phyloP scores from a whole-genome alignment of 2,888 invertebrate genomes.

The Micoletzkya japonica region DNA sequence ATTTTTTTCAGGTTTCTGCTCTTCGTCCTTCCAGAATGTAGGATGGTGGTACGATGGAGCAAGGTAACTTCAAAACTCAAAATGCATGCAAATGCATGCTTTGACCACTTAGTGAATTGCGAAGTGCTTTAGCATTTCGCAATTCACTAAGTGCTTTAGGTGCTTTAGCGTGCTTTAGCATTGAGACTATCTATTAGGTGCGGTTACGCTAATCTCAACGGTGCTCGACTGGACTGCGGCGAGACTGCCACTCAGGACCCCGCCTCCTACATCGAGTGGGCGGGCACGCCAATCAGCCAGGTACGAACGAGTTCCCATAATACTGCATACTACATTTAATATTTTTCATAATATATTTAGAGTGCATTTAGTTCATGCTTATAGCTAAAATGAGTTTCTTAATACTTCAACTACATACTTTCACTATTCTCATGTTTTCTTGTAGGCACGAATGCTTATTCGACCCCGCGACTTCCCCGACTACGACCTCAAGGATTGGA shows the following conservation, averaged over 20 bases:
- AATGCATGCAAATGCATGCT: too few relatives aligned
- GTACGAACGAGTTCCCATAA: too few relatives aligned
- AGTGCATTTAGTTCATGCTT: too few relatives aligned
- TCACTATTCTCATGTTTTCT: too few relatives aligned
- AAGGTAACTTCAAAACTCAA: not conserved
- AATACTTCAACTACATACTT: too few relatives aligned
- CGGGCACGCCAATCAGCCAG: not conserved
- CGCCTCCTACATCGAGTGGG: not conserved
- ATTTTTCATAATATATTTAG: too few relatives aligned
- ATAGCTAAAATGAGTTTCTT: too few relatives aligned
- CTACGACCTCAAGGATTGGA: too few relatives aligned
- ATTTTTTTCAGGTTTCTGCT: not conserved
- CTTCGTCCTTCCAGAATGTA: not conserved
- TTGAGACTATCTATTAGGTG: not conserved
- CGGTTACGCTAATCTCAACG: not conserved
- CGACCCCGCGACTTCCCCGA: not conserved
- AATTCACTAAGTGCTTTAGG: not conserved
- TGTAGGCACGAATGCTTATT: not conserved
- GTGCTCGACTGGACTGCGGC: not conserved
- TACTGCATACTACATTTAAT: too few relatives aligned
- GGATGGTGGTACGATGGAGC: constrained; percentile 1
- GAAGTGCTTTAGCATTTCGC: not conserved
- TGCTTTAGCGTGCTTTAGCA: not conserved
- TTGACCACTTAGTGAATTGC: not conserved
- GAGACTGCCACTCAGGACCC: not conserved